Base-by-base conservation (phyloP, 2,113 vertebrate genomes). In the Cephalopterus ornatus region DNA sequence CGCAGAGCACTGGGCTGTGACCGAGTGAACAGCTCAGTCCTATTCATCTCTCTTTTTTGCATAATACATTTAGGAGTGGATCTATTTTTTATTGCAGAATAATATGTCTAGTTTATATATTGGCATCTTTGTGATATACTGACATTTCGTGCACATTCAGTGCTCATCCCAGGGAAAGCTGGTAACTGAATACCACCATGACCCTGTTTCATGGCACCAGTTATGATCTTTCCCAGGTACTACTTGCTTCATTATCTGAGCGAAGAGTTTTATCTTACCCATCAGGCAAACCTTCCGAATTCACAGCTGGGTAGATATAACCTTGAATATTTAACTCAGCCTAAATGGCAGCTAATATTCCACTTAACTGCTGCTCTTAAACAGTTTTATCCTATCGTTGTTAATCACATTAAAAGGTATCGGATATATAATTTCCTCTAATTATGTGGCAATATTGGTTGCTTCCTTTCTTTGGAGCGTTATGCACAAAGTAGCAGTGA, bases 331-430 rank as follows among this genome's bases (percentile, higher is more conserved):
- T 95, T 90, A 95, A 85, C 79, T 86, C 79, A 14, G 63, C 35
- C 73, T 95, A 82, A 93, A 85, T 23, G 75, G 78, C 70, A 50
- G 74, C 73, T 91, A 93, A 95, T 63, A 86, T 70, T 95, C 73
- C 85, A 92, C 88, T 89, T 93, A 95, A 95, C 89, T 88, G 92
- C 93, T 88, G 90, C 76, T 81, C 71, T 77, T 66, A 79, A 96
- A 88, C 71, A 82, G 78, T 61, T 95, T 91, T 44, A 77, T 86
- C 49, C 78, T 49, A 63, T 59, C 70, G 62, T 26, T 95, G 94
- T 96, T 97, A 93, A 96, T 97, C 96, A 97, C 93, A 89, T 95
- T 96, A 94, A 97, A 96, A 96, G 79, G 86, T 96, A 96, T 94
- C n/a, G 70, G 95, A 95, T 94, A 95, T 70, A 89, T 87, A 95